phyloP scores from a whole-genome alignment of 2,797 vertebrate species.

The Tenualosa ilisha region DNA sequence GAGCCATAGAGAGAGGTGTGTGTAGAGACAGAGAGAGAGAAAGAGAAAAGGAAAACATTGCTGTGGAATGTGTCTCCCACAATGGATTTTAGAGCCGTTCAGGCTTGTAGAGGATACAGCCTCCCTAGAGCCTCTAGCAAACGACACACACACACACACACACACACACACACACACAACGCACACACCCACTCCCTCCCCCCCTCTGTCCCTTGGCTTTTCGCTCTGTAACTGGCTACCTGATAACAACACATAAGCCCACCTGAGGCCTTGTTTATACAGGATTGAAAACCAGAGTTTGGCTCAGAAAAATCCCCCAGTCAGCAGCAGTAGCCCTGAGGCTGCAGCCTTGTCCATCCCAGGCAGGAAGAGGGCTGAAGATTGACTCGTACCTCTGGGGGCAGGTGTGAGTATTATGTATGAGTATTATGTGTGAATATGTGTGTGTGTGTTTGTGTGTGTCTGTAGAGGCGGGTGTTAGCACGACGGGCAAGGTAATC shows the following conservation, averaged over 20 bases:
- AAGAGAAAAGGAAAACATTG: slow-evolving; percentile 35
- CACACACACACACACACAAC: slow-evolving; percentile 13
- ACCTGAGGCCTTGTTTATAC: slow-evolving; percentile 13
- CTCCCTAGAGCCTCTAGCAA: slow-evolving; percentile 31
- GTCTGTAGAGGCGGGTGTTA: not conserved
- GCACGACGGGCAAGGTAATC: not conserved
- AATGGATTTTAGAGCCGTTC: slow-evolving; percentile 67
- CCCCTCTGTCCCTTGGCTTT: not conserved
- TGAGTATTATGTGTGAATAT: not conserved
- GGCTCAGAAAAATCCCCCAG: not conserved
- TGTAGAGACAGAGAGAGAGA: not conserved
- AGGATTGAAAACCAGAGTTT: not conserved
- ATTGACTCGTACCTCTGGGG: not conserved
- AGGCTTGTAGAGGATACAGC: slow-evolving; percentile 65
- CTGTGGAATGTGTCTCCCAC: slow-evolving; percentile 59
- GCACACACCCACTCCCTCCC: not conserved
- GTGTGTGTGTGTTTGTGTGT: slow-evolving; percentile 21
- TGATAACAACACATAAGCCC: not conserved
- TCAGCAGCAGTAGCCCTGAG: not conserved
- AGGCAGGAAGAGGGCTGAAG: not conserved
- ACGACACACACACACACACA: slow-evolving; percentile 34
- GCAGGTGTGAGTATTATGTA: not conserved
- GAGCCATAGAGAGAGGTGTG: not conserved
- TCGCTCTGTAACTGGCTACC: not conserved
- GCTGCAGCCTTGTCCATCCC: not conserved